These are phyloP conservation scores for Molossus molossus DNA, from an alignment of 2,797 vertebrate species.

Conservation along the genomic window DNA sequence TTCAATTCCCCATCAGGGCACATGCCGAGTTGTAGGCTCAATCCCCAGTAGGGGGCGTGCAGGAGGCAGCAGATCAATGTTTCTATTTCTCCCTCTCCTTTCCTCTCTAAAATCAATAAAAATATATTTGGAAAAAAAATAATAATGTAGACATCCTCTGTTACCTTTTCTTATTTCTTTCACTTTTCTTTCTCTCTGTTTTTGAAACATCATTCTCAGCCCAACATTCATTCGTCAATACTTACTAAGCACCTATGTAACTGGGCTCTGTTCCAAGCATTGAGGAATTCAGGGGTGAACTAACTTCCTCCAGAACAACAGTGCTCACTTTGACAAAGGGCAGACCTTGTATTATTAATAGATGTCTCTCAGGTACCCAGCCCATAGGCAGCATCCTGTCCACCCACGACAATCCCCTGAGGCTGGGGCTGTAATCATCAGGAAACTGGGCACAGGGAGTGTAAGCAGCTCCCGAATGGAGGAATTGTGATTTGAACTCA, in stretches of 20 bases:
- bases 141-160: not conserved
- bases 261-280: not conserved
- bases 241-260: not conserved
- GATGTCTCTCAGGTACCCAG: not conserved
- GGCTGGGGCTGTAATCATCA: not conserved
- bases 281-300: not conserved
- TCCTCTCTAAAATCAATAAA: too few species aligned
- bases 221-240: not conserved
- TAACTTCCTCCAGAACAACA: not conserved
- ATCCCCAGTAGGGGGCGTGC: too few species aligned
- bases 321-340: not conserved
- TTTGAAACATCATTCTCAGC: not conserved
- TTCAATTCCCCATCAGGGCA: too few species aligned
- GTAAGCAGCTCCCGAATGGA: not conserved
- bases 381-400: not conserved
- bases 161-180: not conserved
- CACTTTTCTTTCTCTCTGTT: not conserved
- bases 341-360: not conserved
- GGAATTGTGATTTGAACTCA: not conserved
- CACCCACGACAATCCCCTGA: not conserved
- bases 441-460: not conserved
- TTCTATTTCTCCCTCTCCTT: too few species aligned
- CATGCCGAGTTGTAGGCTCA: too few species aligned
- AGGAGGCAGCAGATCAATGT: too few species aligned
- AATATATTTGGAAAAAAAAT: too few species aligned